phyloP scores from a whole-genome alignment of 2,113 vertebrate species.

The Oplegnathus fasciatus region DNA sequence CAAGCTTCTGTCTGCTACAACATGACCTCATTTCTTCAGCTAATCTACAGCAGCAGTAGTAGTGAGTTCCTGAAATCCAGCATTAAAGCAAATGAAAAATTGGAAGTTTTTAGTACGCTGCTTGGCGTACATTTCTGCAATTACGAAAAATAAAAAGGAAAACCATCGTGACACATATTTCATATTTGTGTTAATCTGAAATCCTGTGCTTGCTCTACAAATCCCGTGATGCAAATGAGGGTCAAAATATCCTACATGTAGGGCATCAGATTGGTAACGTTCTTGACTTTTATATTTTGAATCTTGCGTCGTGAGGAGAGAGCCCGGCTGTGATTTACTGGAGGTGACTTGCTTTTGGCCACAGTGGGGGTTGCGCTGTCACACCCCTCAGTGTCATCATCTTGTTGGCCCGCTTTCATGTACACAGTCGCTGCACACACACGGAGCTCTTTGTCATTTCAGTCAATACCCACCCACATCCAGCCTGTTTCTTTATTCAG shows the following conservation, averaged over 20 bases:
- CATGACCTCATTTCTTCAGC: slow-evolving; percentile 78
- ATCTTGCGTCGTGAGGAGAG: slow-evolving; percentile 16
- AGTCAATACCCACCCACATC: slow-evolving; percentile 55
- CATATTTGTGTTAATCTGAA: slow-evolving; percentile 66
- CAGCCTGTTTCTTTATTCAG: slow-evolving; percentile 38
- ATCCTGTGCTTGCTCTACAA: slow-evolving; percentile 53
- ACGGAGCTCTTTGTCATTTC: slow-evolving; percentile 44
- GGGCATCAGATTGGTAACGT: slow-evolving; percentile 53
- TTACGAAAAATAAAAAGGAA: slow-evolving; percentile 46
- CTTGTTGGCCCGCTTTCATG: slow-evolving; percentile 68
- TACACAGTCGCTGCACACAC: slow-evolving; percentile 43
- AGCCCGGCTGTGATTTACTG: slow-evolving; percentile 40
- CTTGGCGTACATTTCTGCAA: slow-evolving; percentile 37
- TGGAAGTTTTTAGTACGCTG: slow-evolving; percentile 41
- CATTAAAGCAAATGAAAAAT: slow-evolving; percentile 63
- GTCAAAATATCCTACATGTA: slow-evolving; percentile 50
- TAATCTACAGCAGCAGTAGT: slow-evolving; percentile 68
- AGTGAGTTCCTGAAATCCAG: slow-evolving; percentile 68
- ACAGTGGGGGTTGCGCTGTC: slow-evolving; percentile 68
- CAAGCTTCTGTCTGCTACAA: slow-evolving; percentile 59
- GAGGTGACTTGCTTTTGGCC: slow-evolving; percentile 66
- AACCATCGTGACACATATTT: slow-evolving; percentile 63
- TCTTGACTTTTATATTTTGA: slow-evolving; percentile 52
- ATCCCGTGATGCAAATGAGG: slow-evolving; percentile 49
- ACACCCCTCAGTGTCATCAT: slow-evolving; percentile 78